A percentile compares a stretch with the other conserved stretches of the same genome.
phyloP scores from a whole-genome alignment of 2,113 vertebrate genomes.

The Girardinichthys multiradiatus region DNA sequence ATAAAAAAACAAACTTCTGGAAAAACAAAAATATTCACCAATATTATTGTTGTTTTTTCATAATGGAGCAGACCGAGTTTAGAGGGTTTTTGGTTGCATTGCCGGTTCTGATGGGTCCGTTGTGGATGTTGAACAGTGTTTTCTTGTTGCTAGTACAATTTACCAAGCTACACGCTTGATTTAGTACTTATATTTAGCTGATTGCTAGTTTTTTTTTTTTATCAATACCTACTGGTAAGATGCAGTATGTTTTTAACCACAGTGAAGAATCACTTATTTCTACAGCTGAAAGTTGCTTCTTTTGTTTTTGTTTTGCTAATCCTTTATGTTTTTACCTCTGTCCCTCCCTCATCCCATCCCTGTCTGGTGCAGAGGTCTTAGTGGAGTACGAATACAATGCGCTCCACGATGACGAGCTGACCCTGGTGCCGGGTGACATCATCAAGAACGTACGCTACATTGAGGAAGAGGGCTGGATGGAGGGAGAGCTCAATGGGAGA shows the following conservation, averaged over 20 bases:
- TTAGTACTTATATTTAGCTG: too few species aligned
- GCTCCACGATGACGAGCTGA: slow-evolving; percentile 93
- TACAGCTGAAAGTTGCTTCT: background rate
- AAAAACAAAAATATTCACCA: too few species aligned
- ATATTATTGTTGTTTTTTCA: too few species aligned
- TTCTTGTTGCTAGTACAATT: too few species aligned
- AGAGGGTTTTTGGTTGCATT: too few species aligned
- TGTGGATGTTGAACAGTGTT: too few species aligned
- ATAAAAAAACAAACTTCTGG: background rate
- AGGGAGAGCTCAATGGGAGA: slow-evolving; percentile 91
- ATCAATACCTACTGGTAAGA: background rate
- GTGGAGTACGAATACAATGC: slow-evolving; percentile 96
- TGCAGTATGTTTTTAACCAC: background rate
- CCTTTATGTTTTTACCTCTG: background rate
- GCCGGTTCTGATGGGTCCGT: too few species aligned
- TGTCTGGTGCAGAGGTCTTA: slow-evolving; percentile 86
- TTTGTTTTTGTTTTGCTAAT: background rate
- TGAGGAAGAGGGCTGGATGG: slow-evolving; percentile 96
- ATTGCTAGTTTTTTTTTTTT: background rate
- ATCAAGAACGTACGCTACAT: slow-evolving; percentile 91
- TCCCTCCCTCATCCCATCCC: background rate
- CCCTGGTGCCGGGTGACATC: slow-evolving; percentile 88
- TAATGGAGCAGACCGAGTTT: too few species aligned
- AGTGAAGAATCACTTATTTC: background rate
- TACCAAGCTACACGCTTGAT: too few species aligned